These are phyloP conservation scores for Lagothrix lagotricha DNA, from an alignment of 2,797 vertebrate species.

Conservation along the genomic window DNA sequence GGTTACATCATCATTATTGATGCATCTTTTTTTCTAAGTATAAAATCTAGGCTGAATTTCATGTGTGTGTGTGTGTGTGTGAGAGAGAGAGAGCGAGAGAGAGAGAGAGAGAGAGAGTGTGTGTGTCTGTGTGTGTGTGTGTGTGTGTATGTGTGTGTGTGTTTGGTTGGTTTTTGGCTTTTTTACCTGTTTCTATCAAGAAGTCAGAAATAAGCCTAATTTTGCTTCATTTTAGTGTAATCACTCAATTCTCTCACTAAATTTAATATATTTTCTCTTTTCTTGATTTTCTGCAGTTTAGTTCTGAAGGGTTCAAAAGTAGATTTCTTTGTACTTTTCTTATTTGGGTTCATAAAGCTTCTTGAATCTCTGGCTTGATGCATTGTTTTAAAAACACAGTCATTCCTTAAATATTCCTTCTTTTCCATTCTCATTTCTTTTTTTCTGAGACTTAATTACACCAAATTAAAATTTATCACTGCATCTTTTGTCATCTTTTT, in stretches of 20 bases:
- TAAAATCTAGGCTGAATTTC: not conserved
- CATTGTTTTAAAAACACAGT: not conserved
- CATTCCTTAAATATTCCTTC: not conserved
- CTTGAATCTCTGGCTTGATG: not conserved
- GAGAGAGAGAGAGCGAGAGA: too few relatives aligned
- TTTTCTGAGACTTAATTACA: not conserved
- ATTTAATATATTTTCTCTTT: not conserved
- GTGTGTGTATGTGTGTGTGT: not conserved
- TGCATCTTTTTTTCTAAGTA: not conserved
- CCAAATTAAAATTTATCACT: not conserved
- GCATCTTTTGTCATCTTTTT: not conserved
- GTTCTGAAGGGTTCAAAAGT: not conserved
- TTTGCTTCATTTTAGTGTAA: not conserved
- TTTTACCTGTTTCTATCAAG: not conserved
- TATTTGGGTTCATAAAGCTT: not conserved
- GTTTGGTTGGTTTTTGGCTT: not conserved
- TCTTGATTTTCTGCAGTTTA: not conserved
- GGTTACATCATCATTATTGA: not conserved
- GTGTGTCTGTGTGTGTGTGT: too few relatives aligned
- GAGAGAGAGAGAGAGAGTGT: too few relatives aligned
- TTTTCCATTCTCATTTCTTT: not conserved
- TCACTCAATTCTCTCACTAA: not conserved
- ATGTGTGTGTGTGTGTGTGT: not conserved
- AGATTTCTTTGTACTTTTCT: not conserved
- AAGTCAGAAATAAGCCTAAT: not conserved